Percentiles rank a stretch among this genome's conserved stretches.
Conservation (phyloP, 2,113 vertebrate species). For the Seriola dumerili region DNA sequence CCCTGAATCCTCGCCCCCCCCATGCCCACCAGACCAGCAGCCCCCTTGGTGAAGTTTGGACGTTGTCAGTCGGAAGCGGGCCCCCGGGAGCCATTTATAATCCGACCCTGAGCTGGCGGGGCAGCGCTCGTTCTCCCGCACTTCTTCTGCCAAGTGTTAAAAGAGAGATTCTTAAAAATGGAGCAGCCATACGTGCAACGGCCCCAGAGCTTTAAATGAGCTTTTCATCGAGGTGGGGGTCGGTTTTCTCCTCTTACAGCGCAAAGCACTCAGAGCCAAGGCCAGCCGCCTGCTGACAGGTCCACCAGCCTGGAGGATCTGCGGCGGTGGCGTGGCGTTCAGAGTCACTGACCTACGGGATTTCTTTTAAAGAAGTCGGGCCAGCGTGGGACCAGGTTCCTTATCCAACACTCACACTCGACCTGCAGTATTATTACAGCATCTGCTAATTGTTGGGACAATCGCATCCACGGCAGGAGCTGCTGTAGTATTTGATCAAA, state of each 20-base stretch:
- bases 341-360: not conserved
- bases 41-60: conserved; percentile 50
- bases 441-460: no score
- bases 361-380: no score
- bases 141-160: conserved; percentile 81
- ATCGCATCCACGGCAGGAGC: no score
- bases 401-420: no score
- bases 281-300: conserved; percentile 71
- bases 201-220: conserved; percentile 68
- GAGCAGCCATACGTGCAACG: conserved; percentile 61
- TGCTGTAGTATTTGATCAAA: no score
- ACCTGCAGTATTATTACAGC: no score
- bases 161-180: conserved; percentile 80
- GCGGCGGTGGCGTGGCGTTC: conserved; percentile 26
- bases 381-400: no score
- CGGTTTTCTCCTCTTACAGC: conserved; percentile 68
- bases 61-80: conserved; percentile 64
- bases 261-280: conserved; percentile 60
- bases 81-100: conserved; percentile 80
- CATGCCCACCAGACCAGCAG: not conserved
- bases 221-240: conserved; percentile 77
- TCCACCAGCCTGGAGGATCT: conserved; percentile 58
- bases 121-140: conserved; percentile 68
- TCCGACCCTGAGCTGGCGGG: conserved; percentile 55
- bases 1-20: conserved; percentile 36